A percentile compares a stretch with the other conserved stretches of the same genome.
phyloP scores from a whole-genome alignment of 2,888 invertebrate genomes.

The Odontocolon sp. region DNA sequence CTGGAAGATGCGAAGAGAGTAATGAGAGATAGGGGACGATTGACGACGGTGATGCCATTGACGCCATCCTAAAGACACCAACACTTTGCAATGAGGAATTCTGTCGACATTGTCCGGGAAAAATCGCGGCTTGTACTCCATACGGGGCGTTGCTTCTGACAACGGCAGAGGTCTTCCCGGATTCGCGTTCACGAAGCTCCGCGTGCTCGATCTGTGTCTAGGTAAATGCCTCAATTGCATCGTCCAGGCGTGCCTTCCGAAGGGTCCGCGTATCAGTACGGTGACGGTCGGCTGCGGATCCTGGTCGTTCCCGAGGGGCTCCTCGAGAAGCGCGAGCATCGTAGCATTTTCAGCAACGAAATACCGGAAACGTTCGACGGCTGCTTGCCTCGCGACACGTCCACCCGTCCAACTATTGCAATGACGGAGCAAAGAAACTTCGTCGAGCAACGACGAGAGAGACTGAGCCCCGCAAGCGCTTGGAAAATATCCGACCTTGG shows the following conservation, averaged over 20 bases:
- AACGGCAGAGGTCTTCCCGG: slow-evolving; percentile 89
- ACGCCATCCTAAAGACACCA: slow-evolving; percentile 77
- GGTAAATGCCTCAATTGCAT: slow-evolving; percentile 94
- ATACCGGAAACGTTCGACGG: slow-evolving; percentile 89
- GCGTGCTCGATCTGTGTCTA: slow-evolving; percentile 88
- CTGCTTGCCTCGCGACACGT: slow-evolving; percentile 83
- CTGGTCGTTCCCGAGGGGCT: slow-evolving; percentile 95
- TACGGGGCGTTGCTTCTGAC: slow-evolving; percentile 86
- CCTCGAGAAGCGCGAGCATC: slow-evolving; percentile 93
- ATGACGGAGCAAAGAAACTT: slow-evolving; percentile 90
- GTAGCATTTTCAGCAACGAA: slow-evolving; percentile 96
- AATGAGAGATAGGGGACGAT: no score
- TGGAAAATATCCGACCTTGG: slow-evolving; percentile 90
- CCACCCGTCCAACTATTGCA: slow-evolving; percentile 85
- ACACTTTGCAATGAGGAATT: slow-evolving; percentile 91
- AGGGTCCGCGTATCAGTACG: slow-evolving; percentile 94
- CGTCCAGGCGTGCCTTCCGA: slow-evolving; percentile 97
- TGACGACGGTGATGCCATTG: no score
- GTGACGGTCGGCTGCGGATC: slow-evolving; percentile 97
- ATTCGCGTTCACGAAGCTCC: slow-evolving; percentile 85
- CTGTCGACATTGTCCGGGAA: slow-evolving; percentile 91
- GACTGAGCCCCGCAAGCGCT: slow-evolving; percentile 92
- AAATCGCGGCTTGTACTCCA: slow-evolving; percentile 87
- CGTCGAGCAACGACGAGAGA: slow-evolving; percentile 93
- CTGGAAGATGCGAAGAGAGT: slow-evolving; percentile 82